Base-by-base conservation (phyloP, 2,797 vertebrate genomes). In the Arrhamphus sclerolepis region DNA sequence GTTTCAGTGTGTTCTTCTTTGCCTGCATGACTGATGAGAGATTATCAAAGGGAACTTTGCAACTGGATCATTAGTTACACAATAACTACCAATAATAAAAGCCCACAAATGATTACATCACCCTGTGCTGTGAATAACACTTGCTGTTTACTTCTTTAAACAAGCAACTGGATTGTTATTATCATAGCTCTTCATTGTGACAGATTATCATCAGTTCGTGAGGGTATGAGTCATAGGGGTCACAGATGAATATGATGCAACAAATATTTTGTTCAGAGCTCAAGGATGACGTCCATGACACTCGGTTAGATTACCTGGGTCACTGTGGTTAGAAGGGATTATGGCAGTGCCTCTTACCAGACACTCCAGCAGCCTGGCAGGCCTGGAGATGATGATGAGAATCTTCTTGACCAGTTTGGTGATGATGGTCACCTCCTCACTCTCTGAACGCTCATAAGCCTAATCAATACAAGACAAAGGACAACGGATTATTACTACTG, bases 401-500 rank as follows among this genome's bases (percentile, higher is more conserved):
- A 98, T 87, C 81, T 95, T 97, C 85, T 94, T 94, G 47, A 95
- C 95, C 39, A 98, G 79, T 65, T 97, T 96, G 58, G 92, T 91
- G 0, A 97, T 93, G 81, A 96, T 89, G 71, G 91, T 81, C 20
- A 98, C 94, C 64, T 97, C 96, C 68, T 95, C 94, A 0, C 96
- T 97, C 85, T 97, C 95, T 0, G 96, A 97, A 17, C 96, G 94
- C 58, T 97, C 94, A 0, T 95, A 95, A 0, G 96, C 96, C 96
- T 98, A 70, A 56, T 24, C 2, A n/a, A 50, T 20, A 43, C 47
- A 64, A 41, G 26, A 79, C 46, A 72, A 52, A 66, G 11, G 22
- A 66, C 18, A 5, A 70, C 1, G 28, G 64, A 76, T 78, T 57
- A 64, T 54, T 46, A 78, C 4, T 22, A 34, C 14, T 38, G 39